Conservation (phyloP, 2,888 invertebrate genomes). For the Hypomecis atomaria region DNA sequence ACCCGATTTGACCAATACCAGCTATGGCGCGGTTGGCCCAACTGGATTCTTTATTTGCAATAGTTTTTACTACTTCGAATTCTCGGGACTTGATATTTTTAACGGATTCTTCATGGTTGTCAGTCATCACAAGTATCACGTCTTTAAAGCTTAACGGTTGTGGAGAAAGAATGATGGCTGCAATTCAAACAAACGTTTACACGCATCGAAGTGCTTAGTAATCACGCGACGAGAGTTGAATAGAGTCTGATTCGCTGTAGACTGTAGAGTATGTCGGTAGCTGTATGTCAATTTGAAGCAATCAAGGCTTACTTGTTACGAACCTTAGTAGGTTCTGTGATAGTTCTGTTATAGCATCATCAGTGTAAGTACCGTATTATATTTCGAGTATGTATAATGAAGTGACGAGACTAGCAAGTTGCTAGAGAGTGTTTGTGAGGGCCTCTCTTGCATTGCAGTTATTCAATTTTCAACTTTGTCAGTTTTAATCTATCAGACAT, state of each 20-base stretch:
- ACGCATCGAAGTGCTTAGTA: slow-evolving; percentile 26
- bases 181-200: slow-evolving; percentile 24
- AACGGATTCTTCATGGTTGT: not conserved
- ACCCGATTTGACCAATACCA: slow-evolving; percentile 34
- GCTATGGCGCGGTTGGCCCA: slow-evolving; percentile 19
- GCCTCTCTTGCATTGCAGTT: too few relatives aligned
- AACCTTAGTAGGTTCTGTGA: slow-evolving; percentile 43
- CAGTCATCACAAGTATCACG: slow-evolving; percentile 4
- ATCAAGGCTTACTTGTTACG: slow-evolving; percentile 54
- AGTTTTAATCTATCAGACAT: too few relatives aligned
- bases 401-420: too few relatives aligned
- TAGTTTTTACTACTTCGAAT: slow-evolving; percentile 6
- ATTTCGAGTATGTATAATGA: not conserved
- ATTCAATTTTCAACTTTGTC: too few relatives aligned
- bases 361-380: slow-evolving; percentile 8
- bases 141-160: slow-evolving; percentile 15
- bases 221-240: slow-evolving; percentile 31
- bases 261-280: slow-evolving; percentile 64
- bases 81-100: slow-evolving; percentile 8
- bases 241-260: slow-evolving; percentile 40
- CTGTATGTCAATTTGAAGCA: slow-evolving; percentile 68
- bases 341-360: slow-evolving; percentile 41
- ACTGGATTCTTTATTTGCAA: slow-evolving; percentile 25
- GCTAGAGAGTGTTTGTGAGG: too few relatives aligned
- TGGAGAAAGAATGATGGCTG: slow-evolving; percentile 22